Conservation (phyloP, 2,797 vertebrate genomes). For the Leucoraja ocellata region DNA sequence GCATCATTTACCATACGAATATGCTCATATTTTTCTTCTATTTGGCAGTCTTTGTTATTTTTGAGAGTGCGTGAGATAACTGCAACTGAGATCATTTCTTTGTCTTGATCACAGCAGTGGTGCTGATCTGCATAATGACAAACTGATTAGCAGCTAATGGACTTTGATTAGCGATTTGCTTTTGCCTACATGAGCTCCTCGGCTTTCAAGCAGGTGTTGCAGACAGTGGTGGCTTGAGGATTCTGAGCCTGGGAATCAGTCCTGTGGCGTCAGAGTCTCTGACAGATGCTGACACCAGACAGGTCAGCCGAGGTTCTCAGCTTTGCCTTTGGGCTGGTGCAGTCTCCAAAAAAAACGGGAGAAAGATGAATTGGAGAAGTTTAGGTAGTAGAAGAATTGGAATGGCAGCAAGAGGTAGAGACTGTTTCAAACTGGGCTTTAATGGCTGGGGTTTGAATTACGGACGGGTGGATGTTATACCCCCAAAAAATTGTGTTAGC, state of each 20-base stretch:
- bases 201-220: slow-evolving; percentile 9
- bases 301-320: neutral
- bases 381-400: neutral
- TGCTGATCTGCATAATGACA: slow-evolving; percentile 31
- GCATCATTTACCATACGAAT: neutral
- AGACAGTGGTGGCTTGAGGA: too few species aligned
- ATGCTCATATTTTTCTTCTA: neutral
- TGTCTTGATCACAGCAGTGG: slow-evolving; percentile 1
- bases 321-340: neutral
- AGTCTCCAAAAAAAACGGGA: neutral
- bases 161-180: slow-evolving; percentile 21
- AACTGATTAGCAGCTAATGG: slow-evolving; percentile 23
- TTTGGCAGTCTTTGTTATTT: neutral
- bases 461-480: neutral
- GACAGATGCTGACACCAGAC: neutral
- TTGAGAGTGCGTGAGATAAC: neutral
- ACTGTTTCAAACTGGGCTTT: neutral
- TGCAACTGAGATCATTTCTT: slow-evolving; percentile 13
- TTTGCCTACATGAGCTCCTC: neutral
- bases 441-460: neutral
- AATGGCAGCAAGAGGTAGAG: neutral
- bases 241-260: neutral
- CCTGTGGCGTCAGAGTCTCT: neutral
- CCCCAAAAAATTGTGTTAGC: neutral
- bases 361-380: neutral